Evolutionary conservation across 2,797 vertebrate genomes (phyloP).

Genomic region (Poeciliopsis gracilis): DNA sequence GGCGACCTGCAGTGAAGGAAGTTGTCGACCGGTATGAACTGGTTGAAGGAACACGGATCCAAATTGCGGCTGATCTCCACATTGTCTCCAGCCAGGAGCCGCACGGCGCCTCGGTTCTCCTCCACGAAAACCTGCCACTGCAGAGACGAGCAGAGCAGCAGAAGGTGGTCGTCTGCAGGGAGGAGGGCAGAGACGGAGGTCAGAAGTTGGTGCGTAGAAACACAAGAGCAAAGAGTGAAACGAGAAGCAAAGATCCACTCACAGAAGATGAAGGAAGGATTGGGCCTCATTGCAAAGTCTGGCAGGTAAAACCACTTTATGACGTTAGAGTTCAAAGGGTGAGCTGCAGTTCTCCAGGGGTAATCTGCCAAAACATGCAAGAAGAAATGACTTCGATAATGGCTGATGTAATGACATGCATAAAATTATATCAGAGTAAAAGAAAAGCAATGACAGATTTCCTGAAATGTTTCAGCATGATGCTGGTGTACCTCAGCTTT

Average conservation of each 20-base stretch:
- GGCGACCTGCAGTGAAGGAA: slow-evolving; percentile 79
- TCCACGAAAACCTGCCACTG: slow-evolving; percentile 84
- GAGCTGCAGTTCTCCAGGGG: slow-evolving; percentile 78
- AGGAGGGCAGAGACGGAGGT: background rate
- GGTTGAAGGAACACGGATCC: slow-evolving; percentile 73
- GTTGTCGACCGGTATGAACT: slow-evolving; percentile 77
- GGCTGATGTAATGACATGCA: background rate
- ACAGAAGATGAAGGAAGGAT: slow-evolving; percentile 83
- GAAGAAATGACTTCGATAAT: background rate
- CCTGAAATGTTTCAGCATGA: background rate
- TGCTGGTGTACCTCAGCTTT: background rate
- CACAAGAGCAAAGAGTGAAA: background rate
- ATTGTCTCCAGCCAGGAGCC: slow-evolving; percentile 78
- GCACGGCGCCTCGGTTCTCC: slow-evolving; percentile 73
- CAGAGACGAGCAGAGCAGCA: slow-evolving; percentile 83
- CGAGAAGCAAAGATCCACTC: slow-evolving; percentile 42
- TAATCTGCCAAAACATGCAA: slow-evolving; percentile 72
- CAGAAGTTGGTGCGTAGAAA: background rate
- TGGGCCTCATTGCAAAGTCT: slow-evolving; percentile 81
- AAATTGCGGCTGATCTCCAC: slow-evolving; percentile 80
- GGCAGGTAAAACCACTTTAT: slow-evolving; percentile 86
- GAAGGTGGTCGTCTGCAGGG: slow-evolving; percentile 79
- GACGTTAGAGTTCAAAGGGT: slow-evolving; percentile 79
- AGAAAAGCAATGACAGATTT: background rate
- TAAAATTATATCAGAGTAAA: background rate